Conservation (phyloP, 2,797 vertebrate genomes). For the Lerista edwardsae region DNA sequence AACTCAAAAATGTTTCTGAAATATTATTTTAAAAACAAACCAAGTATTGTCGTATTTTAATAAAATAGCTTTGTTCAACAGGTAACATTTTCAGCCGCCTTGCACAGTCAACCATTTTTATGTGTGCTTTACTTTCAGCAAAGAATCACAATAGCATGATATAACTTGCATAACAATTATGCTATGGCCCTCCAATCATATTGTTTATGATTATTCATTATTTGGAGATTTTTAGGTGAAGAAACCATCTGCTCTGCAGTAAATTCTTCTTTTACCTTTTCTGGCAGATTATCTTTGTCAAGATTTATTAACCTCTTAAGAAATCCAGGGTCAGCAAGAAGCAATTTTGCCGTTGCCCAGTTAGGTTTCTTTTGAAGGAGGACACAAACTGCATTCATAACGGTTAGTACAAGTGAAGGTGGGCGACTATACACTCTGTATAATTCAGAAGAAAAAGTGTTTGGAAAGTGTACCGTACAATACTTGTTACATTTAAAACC, state of each 20-base stretch:
- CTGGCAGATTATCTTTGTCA: slow-evolving; percentile 75
- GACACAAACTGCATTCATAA: slow-evolving; percentile 78
- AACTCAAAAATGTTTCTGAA: not conserved
- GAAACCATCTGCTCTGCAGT: not conserved
- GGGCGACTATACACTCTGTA: slow-evolving; percentile 71
- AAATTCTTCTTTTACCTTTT: slow-evolving; percentile 66
- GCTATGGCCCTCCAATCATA: too few relatives aligned
- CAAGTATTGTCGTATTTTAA: not conserved
- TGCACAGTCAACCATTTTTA: not conserved
- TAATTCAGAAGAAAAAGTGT: not conserved
- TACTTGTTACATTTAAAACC: not conserved
- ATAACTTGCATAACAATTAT: not conserved
- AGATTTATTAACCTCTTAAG: slow-evolving; percentile 72
- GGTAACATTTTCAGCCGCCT: not conserved
- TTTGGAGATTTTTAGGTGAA: not conserved
- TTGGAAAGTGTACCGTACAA: not conserved
- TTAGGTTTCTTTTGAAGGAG: slow-evolving; percentile 73
- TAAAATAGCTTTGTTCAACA: not conserved
- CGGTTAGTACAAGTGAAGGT: slow-evolving; percentile 72
- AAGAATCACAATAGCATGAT: not conserved
- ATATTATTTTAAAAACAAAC: not conserved
- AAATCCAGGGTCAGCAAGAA: slow-evolving; percentile 75
- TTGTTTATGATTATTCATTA: not conserved
- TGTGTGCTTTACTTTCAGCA: not conserved
- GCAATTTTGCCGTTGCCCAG: slow-evolving; percentile 73